Evolutionary conservation across 2,113 vertebrate genomes (phyloP), one percentile per base, ranked within the genome.

Genomic region (Mastomys coucha): DNA sequence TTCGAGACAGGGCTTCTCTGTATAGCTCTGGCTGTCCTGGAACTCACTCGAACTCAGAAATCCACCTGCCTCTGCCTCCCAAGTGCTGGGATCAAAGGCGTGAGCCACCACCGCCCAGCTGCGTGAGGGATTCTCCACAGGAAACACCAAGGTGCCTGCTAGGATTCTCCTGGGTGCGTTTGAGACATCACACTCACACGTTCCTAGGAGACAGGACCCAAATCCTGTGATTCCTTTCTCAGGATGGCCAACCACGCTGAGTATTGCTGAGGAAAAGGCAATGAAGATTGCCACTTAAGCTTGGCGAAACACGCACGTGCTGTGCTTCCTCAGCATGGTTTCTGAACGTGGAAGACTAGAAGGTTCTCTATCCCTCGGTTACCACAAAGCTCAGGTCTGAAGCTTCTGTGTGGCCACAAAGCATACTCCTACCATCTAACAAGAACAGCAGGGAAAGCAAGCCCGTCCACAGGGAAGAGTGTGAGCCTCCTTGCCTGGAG

Each of bases 381-480:
- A 42, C n/a, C 31, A 56, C 39, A 73, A 24, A 67, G 58, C 22
- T 73, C 31, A 72, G 39, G 36, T 39, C 1, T 1, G 45, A 88
- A 24, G 69, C 16, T 91, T 65, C 45, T 22, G 26, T 42, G n/a
- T 24, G 45, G 45, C 19, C 33, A 89, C 8, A n/a, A 91, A 53
- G 73, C 63, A 80, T 2, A 42, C 4, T 22, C 12, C 28, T 4
- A 36, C 14, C 17, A 51, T 45, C 24, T 75, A 42, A 26, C 12
- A n/a, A 13, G 33, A 2, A 10, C 12, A 73, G 26, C 10, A 2
- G 4, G 69, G 33, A 73, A 26, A 65, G 31, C 5, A 16, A 22
- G 1, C 31, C 0, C 20, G n/a, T 53, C 16, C 0, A 4, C 6
- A 7, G 88, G 20, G 17, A 13, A 77, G 69, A 53, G 11, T 39